Evolutionary conservation across 2,888 invertebrate species (phyloP), one percentile per base, ranked within the genome.

Genomic region (Cetonia aurata): DNA sequence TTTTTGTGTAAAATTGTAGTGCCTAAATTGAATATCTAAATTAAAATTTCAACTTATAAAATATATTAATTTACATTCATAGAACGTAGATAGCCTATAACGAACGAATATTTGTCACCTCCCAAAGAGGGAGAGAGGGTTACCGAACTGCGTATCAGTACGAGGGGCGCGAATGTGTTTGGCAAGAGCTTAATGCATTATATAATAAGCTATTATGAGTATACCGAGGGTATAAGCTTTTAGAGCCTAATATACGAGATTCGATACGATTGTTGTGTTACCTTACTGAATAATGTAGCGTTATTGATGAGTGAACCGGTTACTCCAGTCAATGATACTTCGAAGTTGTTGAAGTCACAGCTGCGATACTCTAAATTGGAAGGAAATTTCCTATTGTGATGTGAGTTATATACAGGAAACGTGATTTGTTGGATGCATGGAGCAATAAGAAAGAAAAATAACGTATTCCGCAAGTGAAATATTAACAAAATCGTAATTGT

Each of bases 181-280:
- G 59, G 69, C 67, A 69, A 70, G 70, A 70, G 67, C 72, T 72
- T 74, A 76, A 75, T 76, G 75, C 73, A 76, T 76, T 76, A 76
- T 73, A 74, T 75, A 76, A 75, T 75, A 74, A 74, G 74, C 75
- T 72, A 73, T 75, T 75, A 75, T 76, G 74, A 75, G 71, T 72
- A 70, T 62, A 55, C 68, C 31, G 17, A 68, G 68, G 68, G 57
- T 48, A 50, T 41, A 37, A 50, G 68, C 67, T 67, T 67, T 67
- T 67, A 67, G 67, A 56, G 62, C 25, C 33, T 62, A 48, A 33
- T 50, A 37, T 48, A 62, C 33, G 62, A 65, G 41, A 62, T 50
- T 62, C 48, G 50, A 50, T 50, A 65, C 37, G 37, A 65, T 65
- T 65, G 50, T 50, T 33, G 50, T 65, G 62, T 52, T 65, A 41